Base-by-base conservation (phyloP, 2,113 vertebrate genomes). In the Ahaetulla prasina region DNA sequence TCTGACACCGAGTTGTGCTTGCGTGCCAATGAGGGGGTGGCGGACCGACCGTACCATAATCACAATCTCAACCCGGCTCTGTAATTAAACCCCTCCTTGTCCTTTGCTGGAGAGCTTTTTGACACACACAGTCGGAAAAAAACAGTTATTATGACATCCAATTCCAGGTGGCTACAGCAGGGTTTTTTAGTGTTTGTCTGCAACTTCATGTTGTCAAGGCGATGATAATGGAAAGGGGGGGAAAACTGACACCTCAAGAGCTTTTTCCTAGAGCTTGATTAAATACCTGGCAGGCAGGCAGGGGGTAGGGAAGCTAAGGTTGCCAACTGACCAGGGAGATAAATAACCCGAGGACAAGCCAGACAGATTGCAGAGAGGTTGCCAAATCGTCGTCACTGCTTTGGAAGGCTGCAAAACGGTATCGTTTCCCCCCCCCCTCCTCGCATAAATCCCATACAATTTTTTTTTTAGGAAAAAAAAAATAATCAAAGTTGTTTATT, bases 81-180 rank as follows among this genome's bases (percentile, higher is more conserved):
- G 92, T 97, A 97, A 97, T 97, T 97, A 97, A 97, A 97, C 94
- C 96, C 93, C 95, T 94, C 95, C 95, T 20, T 96, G 96, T 93
- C 95, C 94, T 96, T 95, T 96, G 95, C 96, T 90, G 95, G 94
- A 10, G 96, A 94, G 96, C 94, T 94, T 94, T 94, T 60, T 94
- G 94, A 94, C 94, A 96, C 95, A 95, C 95, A 50, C 2, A 0
- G 94, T 89, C 11, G 57, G 94, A 95, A 95, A 95, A 95, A 96
- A 95, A 95, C 96, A 94, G 95, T 94, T 92, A 95, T 95, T 96
- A 96, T 95, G 95, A 96, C 95, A 96, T 94, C 95, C 95, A 94
- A 97, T 96, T 95, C 96, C 95, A 95, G 96, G 95, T 95, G 93
- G 54, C 35, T 12, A 84, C 90, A 95, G 96, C 95, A 93, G 91